A percentile compares a stretch with the other conserved stretches of the same genome.
Conservation (phyloP, 30 jellyfish, hydroid and myxozoan species). For the Nemopilema nomurai region DNA sequence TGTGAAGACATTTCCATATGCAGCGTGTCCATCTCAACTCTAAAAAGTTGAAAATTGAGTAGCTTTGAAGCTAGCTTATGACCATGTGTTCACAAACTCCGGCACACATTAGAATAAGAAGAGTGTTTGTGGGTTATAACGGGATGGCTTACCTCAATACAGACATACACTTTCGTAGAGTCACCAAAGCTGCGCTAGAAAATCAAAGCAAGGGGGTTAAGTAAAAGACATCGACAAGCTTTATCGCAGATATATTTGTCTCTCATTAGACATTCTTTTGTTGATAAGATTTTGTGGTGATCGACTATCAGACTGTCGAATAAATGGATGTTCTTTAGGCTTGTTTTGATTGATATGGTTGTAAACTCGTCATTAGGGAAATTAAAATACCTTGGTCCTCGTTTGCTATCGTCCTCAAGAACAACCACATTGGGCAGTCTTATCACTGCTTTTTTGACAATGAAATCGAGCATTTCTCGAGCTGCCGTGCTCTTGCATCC, state of each 20-base stretch:
- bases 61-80: background rate
- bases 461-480: slow-evolving; percentile 52
- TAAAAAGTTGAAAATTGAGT: background rate
- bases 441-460: slow-evolving; percentile 53
- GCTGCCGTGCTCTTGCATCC: slow-evolving; percentile 63
- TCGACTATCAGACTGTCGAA: no score
- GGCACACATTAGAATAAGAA: background rate
- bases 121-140: background rate
- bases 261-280: no score
- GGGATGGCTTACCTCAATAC: slow-evolving; percentile 22
- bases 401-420: background rate
- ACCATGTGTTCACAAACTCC: no score
- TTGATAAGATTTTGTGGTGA: no score
- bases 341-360: no score
- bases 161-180: slow-evolving; percentile 45
- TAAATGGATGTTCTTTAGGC: no score
- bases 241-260: no score
- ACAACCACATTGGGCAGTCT: background rate
- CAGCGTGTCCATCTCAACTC: slow-evolving; percentile 60
- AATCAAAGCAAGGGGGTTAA: background rate
- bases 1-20: slow-evolving; percentile 58
- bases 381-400: background rate
- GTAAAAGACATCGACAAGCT: background rate
- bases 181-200: slow-evolving; percentile 25
- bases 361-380: no score